These are phyloP conservation scores for Drosophila kuntzei DNA, from an alignment of 2,888 invertebrate species.

Conservation along the genomic window DNA sequence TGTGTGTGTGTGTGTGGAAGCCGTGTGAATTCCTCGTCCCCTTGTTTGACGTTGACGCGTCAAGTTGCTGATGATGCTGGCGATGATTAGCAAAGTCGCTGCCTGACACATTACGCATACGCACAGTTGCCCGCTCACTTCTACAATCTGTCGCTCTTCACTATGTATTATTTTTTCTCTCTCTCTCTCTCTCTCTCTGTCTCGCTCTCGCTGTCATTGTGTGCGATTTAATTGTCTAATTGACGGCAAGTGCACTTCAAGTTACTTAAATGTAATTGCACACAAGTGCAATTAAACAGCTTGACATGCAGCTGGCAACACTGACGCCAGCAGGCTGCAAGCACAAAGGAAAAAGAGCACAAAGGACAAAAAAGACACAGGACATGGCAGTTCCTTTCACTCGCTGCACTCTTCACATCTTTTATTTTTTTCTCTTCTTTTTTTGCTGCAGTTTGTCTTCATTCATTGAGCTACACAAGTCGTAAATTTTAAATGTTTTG, in stretches of 20 bases:
- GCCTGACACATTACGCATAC: constrained; percentile 63
- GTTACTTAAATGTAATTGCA: constrained; percentile 71
- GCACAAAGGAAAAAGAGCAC: constrained; percentile 4
- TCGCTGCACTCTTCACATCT: constrained; percentile 7
- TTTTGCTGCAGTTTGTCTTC: constrained; percentile 72
- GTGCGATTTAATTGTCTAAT: constrained; percentile 55
- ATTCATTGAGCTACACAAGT: constrained; percentile 63
- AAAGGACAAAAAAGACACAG: not conserved
- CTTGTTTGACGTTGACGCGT: constrained; percentile 60
- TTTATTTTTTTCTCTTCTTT: constrained; percentile 10
- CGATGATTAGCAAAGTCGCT: constrained; percentile 56
- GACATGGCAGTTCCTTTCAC: constrained; percentile 17
- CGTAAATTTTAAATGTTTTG: constrained; percentile 81
- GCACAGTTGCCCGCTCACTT: constrained; percentile 41
- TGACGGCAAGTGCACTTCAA: constrained; percentile 63
- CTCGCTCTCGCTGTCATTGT: constrained; percentile 13
- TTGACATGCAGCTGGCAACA: constrained; percentile 52
- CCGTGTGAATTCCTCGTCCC: constrained; percentile 46
- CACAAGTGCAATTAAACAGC: constrained; percentile 75
- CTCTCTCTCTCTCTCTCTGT: not conserved
- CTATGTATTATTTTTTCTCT: not conserved
- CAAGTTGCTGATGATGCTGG: constrained; percentile 48
- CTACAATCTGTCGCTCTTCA: too few relatives aligned
- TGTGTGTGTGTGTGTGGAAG: constrained; percentile 29
- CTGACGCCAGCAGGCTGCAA: constrained; percentile 40